phyloP scores from a whole-genome alignment of 1,140 invertebrate genomes.

The Thaumetopoea pityocampa region DNA sequence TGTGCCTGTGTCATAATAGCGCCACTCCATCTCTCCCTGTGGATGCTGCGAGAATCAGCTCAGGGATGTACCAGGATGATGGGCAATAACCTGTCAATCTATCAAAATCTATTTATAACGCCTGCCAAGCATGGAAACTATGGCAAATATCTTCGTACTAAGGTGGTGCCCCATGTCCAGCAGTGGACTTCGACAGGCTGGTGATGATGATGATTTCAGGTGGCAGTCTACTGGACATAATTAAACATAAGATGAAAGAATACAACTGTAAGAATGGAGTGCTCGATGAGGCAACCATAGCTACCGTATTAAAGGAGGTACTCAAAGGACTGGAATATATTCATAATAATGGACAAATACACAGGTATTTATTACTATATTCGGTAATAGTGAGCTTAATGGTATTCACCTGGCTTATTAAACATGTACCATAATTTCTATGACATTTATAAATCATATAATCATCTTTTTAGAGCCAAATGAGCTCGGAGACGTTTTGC shows the following conservation, averaged over 20 bases:
- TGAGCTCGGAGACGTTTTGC: no score
- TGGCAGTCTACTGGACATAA: slow-evolving; percentile 97
- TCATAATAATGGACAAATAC: slow-evolving; percentile 99
- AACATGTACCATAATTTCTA: neutral
- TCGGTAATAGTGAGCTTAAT: neutral
- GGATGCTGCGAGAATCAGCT: no score
- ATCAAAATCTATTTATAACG: no score
- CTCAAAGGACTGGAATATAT: slow-evolving; percentile 99
- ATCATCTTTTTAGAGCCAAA: neutral
- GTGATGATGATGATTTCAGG: slow-evolving; percentile 73
- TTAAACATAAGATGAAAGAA: slow-evolving; percentile 96
- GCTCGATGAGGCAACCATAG: slow-evolving; percentile 98
- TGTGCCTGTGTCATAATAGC: no score
- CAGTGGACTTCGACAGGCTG: no score
- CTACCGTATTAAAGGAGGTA: slow-evolving; percentile 99
- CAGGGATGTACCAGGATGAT: no score
- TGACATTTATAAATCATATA: neutral
- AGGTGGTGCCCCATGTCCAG: no score
- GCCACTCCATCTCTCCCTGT: no score
- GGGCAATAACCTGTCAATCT: no score
- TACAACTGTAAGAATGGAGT: slow-evolving; percentile 96
- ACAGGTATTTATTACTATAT: slow-evolving; percentile 73
- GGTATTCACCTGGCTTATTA: neutral
- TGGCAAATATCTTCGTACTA: no score
- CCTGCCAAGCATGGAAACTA: no score